These are phyloP conservation scores for Pseudoips prasinana DNA, from an alignment of 2,888 invertebrate species.

Conservation along the genomic window DNA sequence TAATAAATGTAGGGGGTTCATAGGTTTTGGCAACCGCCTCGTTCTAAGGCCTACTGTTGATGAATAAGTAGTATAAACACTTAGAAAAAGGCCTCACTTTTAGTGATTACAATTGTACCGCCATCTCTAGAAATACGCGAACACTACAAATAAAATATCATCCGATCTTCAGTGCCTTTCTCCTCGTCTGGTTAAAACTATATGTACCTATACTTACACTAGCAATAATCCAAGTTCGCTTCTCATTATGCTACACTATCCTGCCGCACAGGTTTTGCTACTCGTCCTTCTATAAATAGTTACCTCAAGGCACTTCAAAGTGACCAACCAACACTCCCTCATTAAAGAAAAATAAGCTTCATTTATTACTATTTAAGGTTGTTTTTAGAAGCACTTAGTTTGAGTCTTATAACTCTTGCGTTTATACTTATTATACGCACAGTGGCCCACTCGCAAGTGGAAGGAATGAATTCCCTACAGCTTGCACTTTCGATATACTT, in stretches of 20 bases:
- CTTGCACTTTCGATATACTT: constrained; percentile 73
- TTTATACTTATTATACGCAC: constrained; percentile 28
- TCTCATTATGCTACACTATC: constrained; percentile 60
- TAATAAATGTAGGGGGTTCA: too few species aligned
- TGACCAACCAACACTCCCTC: constrained; percentile 19
- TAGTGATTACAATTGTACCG: too few species aligned
- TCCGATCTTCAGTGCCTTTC: too few species aligned
- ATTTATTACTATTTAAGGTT: not conserved
- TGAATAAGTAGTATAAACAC: too few species aligned
- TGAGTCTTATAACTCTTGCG: not conserved
- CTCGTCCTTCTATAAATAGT: constrained; percentile 73
- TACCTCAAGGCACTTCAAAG: constrained; percentile 29
- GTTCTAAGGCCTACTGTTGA: too few species aligned
- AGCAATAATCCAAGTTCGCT: constrained; percentile 55
- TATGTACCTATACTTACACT: constrained; percentile 44
- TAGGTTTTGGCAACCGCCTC: too few species aligned
- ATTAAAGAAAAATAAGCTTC: constrained; percentile 30
- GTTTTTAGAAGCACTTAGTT: not conserved
- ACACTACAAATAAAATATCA: too few species aligned
- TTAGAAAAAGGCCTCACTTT: too few species aligned
- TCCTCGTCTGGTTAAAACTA: too few species aligned
- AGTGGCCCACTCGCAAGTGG: constrained; percentile 69
- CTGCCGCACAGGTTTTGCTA: constrained; percentile 71
- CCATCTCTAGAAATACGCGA: too few species aligned
- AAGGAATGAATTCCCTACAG: constrained; percentile 66